These are phyloP conservation scores for Microplitis deprimator DNA, from an alignment of 2,888 invertebrate genomes.

Conservation along the genomic window DNA sequence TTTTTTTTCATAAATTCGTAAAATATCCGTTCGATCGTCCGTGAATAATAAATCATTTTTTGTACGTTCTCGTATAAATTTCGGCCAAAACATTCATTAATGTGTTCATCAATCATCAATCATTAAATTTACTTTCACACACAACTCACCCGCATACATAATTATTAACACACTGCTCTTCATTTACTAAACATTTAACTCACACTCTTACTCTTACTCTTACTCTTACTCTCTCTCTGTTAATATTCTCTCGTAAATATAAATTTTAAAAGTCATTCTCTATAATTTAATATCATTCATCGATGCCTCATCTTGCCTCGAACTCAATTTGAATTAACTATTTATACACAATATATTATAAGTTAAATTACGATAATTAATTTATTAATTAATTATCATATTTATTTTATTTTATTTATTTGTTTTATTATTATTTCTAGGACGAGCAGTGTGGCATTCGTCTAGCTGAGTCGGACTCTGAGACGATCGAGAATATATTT, in stretches of 20 bases:
- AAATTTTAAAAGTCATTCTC: constrained; percentile 26
- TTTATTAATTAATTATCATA: constrained; percentile 40
- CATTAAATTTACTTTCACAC: neutral
- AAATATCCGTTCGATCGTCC: constrained; percentile 12
- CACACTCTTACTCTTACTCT: no score
- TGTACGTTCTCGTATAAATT: constrained; percentile 39
- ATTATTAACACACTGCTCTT: constrained; percentile 17
- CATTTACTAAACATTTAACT: constrained; percentile 40
- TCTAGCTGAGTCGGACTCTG: constrained; percentile 10
- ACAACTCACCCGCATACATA: constrained; percentile 4
- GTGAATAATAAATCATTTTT: constrained; percentile 28
- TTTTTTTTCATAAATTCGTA: constrained; percentile 11
- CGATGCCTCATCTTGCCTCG: constrained; percentile 51
- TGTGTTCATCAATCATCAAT: neutral
- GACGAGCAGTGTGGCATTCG: constrained; percentile 42
- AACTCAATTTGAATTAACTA: constrained; percentile 69
- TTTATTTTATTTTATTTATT: constrained; percentile 7
- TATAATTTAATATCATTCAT: constrained; percentile 43
- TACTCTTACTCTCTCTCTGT: no score
- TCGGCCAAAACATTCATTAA: constrained; percentile 23
- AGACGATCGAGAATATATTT: constrained; percentile 22
- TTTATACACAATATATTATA: constrained; percentile 72
- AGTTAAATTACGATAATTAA: constrained; percentile 68
- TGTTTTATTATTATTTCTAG: constrained; percentile 43
- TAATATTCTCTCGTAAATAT: constrained; percentile 33